Evolutionary conservation across 2,797 vertebrate genomes (phyloP).

Genomic region (Sphenodon punctatus): DNA sequence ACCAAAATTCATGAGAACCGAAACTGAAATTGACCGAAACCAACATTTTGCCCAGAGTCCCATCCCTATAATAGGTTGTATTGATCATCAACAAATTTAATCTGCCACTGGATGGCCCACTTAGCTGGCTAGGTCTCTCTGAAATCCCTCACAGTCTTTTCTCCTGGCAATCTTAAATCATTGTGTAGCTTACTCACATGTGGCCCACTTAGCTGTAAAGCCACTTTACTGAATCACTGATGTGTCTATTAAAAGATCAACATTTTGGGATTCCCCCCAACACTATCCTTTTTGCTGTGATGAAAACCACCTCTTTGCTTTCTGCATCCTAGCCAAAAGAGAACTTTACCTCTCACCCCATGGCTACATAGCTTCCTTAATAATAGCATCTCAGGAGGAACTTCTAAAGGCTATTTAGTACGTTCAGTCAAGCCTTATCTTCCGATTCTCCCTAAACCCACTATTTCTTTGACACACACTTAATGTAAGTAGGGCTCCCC

Average conservation of each 20-base stretch:
- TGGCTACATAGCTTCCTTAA: neutral
- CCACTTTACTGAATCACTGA: neutral
- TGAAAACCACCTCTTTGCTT: neutral
- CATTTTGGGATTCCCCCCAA: neutral
- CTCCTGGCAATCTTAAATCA: neutral
- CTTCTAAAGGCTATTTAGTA: neutral
- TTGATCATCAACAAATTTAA: neutral
- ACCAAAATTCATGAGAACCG: no score
- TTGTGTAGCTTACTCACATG: neutral
- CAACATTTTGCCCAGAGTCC: no score
- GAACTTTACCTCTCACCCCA: neutral
- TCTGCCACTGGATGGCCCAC: neutral
- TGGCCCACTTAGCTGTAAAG: neutral
- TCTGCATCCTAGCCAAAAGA: neutral
- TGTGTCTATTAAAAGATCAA: neutral
- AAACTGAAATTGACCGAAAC: no score
- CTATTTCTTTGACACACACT: neutral
- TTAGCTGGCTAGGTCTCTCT: constrained; percentile 1
- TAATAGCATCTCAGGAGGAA: neutral
- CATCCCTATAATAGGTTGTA: constrained; percentile 34
- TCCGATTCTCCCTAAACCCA: neutral
- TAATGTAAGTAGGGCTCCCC: neutral
- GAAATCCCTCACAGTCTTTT: neutral
- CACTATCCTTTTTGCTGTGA: neutral
- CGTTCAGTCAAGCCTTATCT: neutral